Evolutionary conservation across 2,797 vertebrate genomes (phyloP), one percentile per base, ranked within the genome.

Genomic region (Buceros bicornis): DNA sequence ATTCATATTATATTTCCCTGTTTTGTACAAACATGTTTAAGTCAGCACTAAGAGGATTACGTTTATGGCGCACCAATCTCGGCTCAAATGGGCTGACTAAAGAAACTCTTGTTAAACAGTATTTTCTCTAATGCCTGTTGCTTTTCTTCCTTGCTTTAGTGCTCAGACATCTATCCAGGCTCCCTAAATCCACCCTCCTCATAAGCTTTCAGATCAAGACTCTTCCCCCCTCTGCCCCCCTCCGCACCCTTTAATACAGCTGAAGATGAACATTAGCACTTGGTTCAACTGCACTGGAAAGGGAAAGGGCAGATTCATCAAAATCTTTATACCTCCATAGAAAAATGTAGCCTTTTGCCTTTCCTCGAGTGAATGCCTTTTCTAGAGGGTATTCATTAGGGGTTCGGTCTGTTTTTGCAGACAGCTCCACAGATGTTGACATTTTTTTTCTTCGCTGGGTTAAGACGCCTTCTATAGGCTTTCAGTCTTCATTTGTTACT

Each of bases 351-450:
- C 98, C 98, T 98, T 98, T 98, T 97, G 97, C 97, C 98, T 98
- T 98, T 98, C 98, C 95, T 96, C 91, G 78, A 96, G 94, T 98
- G 98, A 99, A 98, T 98, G 97, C 97, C 98, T 97, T 96, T 96
- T 96, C 95, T 93, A 97, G 97, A 97, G 97, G 96, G 97, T 96
- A 98, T 98, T 98, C 98, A 98, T 98, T 96, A 96, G 95, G 83
- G 92, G 96, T 91, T 66, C 35, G 96, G 96, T 95, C 97, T 97
- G 97, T 90, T 98, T 98, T 98, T 98, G 98, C 98, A 98, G 98
- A 98, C 97, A 98, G 96, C 96, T 96, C 96, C 99, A 98, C 99
- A 99, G 99, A 99, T 99, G 99, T 99, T 99, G 99, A 98, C 99
- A 98, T 98, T 98, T 98, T 98, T 97, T 98, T 98, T 98, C 97